Base-by-base conservation (phyloP, 2,888 invertebrate genomes). In the Hirtodrosophila cameraria region DNA sequence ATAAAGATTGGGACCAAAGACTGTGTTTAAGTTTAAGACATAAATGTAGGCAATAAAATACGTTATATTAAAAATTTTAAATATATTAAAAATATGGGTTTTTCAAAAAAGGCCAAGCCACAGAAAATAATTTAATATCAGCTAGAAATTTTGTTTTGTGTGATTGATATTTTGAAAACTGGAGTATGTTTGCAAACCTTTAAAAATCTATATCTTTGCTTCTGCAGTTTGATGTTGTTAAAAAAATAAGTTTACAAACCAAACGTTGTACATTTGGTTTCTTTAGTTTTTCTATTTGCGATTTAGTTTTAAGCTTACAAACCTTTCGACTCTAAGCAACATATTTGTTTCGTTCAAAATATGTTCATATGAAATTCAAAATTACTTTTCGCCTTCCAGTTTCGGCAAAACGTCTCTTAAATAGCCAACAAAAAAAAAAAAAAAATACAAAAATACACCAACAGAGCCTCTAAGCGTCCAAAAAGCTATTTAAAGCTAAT, bases 361-460 rank as follows among this genome's bases (percentile, higher is more conserved):
- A 84, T 3, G 7, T 41, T 61, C 35, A 36, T 23, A 64, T 60
- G 31, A 80, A 80, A 73, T 81, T 83, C 82, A 35, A 83, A 83
- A 83, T 83, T 83, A 50, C 38, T 62, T 75, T n/a, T 49, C 36
- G 49, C 25, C 65, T 53, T 60, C 13, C 54, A 59, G 46, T 73
- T 66, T 27, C 50, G 57, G 58, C 54, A 52, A 25, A 58, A 57
- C 33, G 42, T 60, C 42, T 58, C 61, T 33, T 39, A 49, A 16
- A 53, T 52, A 68, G 15, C 28, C 52, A 52, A 33, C 7, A 35
- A 52, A 18, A n/a, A n/a, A n/a, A n/a, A n/a, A n/a, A n/a, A n/a
- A n/a, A n/a, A n/a, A n/a, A n/a, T n/a, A n/a, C n/a, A n/a, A n/a
- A n/a, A n/a, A n/a, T n/a, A n/a, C n/a, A n/a, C n/a, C 41, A 38